phyloP scores from a whole-genome alignment of 2,888 invertebrate species.

The Nymphalis c-album region DNA sequence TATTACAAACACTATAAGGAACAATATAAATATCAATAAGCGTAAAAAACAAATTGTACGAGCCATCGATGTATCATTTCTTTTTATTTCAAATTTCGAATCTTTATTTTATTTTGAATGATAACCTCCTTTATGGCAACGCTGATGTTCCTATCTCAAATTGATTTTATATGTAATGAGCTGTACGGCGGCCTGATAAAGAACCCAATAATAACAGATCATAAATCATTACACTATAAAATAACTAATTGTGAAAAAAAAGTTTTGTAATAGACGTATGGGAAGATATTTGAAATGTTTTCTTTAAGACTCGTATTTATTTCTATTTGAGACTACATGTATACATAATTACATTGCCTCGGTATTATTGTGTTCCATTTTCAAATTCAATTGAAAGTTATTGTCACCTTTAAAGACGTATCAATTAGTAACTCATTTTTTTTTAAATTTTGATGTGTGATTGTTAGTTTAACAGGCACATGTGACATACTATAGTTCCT shows the following conservation, averaged over 20 bases:
- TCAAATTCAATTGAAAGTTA: too few relatives aligned
- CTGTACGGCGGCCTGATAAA: slow-evolving; percentile 36
- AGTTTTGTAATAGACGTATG: slow-evolving; percentile 21
- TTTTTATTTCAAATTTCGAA: slow-evolving; percentile 30
- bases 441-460: too few relatives aligned
- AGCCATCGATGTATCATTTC: slow-evolving; percentile 26
- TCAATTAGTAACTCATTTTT: too few relatives aligned
- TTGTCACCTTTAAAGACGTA: too few relatives aligned
- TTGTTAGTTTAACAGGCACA: too few relatives aligned
- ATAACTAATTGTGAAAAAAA: slow-evolving; percentile 31
- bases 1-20: neutral
- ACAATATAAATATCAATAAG: neutral
- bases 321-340: too few relatives aligned
- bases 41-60: neutral
- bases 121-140: slow-evolving; percentile 32
- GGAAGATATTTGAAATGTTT: too few relatives aligned
- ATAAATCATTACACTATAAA: slow-evolving; percentile 41
- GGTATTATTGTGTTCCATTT: too few relatives aligned
- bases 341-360: too few relatives aligned
- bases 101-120: slow-evolving; percentile 31
- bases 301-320: too few relatives aligned
- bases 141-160: slow-evolving; percentile 37
- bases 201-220: slow-evolving; percentile 33
- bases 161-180: slow-evolving; percentile 41
- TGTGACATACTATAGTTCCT: too few relatives aligned